Evolutionary conservation across 2,113 vertebrate genomes (phyloP).

Genomic region (Otis tarda): DNA sequence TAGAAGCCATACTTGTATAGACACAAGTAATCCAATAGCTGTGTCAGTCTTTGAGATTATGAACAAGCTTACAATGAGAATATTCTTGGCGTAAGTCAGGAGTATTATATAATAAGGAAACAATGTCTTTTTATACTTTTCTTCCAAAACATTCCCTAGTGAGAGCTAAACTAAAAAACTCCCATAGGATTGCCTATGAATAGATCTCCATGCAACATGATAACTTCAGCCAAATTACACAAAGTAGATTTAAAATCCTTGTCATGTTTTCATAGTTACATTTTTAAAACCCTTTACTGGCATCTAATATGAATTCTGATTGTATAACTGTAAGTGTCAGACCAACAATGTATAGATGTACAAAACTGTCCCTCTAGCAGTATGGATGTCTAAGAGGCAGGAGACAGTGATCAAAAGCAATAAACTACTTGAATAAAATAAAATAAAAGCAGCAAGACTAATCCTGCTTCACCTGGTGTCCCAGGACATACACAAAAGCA

Average conservation of each 20-base stretch:
- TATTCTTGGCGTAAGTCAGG: conserved; percentile 51
- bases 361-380: not conserved
- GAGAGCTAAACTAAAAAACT: conserved; percentile 46
- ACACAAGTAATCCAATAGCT: conserved; percentile 59
- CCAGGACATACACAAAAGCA: not conserved
- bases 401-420: not conserved
- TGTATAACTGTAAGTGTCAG: not conserved
- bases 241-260: conserved; percentile 42
- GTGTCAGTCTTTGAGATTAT: conserved; percentile 37
- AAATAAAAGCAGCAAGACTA: not conserved
- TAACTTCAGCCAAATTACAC: conserved; percentile 59
- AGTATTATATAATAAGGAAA: conserved; percentile 71
- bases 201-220: conserved; percentile 56
- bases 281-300: conserved; percentile 55
- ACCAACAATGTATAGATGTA: not conserved
- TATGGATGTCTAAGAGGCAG: not conserved
- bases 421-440: not conserved
- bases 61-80: conserved; percentile 32
- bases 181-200: conserved; percentile 63
- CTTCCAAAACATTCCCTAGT: conserved; percentile 63
- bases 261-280: conserved; percentile 42
- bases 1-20: conserved; percentile 52
- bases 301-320: conserved; percentile 10
- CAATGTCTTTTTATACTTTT: conserved; percentile 68
- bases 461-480: not conserved